Evolutionary conservation across 2,113 vertebrate species (phyloP).

Genomic region (Tragelaphus imberbis): DNA sequence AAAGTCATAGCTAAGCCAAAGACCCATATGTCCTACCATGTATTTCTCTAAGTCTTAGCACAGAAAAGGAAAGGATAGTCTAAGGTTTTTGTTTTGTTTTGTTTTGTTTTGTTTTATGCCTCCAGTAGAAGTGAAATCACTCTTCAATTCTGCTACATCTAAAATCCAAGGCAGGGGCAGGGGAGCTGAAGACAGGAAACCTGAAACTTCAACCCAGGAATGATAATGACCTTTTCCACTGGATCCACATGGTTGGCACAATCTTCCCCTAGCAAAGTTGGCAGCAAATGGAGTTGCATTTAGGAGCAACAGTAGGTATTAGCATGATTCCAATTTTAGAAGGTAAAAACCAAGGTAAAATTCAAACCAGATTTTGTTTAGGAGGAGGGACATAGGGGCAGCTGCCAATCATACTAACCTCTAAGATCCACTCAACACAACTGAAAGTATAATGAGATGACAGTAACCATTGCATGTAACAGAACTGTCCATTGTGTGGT

Average conservation of each 20-base stretch:
- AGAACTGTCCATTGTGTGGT: not conserved
- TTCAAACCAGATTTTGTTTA: not conserved
- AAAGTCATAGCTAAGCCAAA: not conserved
- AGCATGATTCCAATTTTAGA: not conserved
- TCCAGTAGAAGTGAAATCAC: not conserved
- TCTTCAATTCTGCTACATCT: not conserved
- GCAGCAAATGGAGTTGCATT: not conserved
- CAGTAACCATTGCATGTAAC: not conserved
- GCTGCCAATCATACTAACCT: not conserved
- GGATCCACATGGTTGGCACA: not conserved
- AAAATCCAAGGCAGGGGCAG: not conserved
- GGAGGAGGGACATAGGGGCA: not conserved
- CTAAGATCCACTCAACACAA: not conserved
- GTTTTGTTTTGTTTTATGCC: not conserved
- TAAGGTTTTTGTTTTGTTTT: not conserved
- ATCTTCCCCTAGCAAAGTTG: not conserved
- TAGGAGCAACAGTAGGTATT: not conserved
- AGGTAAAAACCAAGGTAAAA: not conserved
- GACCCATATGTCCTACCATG: not conserved
- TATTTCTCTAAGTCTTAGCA: not conserved
- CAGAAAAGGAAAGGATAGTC: not conserved
- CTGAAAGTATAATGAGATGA: not conserved
- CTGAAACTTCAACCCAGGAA: not conserved
- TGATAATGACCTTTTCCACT: not conserved
- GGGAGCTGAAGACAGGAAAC: not conserved